phyloP scores from a whole-genome alignment of 2,797 vertebrate genomes.

The Apodemus agrarius region DNA sequence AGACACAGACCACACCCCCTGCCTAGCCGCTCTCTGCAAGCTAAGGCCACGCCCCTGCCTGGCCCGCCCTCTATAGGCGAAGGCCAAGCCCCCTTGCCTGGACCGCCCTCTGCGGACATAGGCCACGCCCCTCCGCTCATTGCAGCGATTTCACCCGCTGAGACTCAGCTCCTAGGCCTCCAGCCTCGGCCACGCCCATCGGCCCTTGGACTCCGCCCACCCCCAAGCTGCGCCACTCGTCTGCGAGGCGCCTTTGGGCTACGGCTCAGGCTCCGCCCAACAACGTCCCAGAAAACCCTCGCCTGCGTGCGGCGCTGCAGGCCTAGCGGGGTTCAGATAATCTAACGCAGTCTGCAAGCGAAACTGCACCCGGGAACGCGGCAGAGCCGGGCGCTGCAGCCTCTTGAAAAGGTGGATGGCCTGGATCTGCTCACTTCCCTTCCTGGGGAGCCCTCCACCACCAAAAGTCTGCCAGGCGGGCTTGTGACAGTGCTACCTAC shows the following conservation, averaged over 20 bases:
- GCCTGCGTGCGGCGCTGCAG: not conserved
- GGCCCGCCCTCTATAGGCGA: not conserved
- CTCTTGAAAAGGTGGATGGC: constrained; percentile 72
- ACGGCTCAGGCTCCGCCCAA: constrained; percentile 55
- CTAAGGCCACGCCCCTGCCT: not conserved
- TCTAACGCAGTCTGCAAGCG: not conserved
- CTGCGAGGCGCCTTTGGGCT: rapidly evolving
- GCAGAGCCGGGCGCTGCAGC: constrained; percentile 62
- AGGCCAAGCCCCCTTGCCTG: not conserved
- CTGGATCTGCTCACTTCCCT: not conserved
- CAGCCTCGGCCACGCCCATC: not conserved
- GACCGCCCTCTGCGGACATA: not conserved
- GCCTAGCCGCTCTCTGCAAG: not conserved
- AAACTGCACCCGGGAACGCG: constrained; percentile 12
- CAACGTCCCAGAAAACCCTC: not conserved
- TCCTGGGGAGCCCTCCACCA: not conserved
- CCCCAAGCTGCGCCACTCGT: not conserved
- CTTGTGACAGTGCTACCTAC: not conserved
- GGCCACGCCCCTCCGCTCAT: not conserved
- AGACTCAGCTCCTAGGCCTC: not conserved
- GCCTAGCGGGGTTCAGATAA: rapidly evolving
- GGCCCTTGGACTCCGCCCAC: not conserved
- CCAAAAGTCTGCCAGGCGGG: not conserved
- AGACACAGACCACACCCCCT: not conserved
- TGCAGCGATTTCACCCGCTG: not conserved